Base-by-base conservation (phyloP, 2,797 vertebrate species). In the Lepilemur ruficaudatus region DNA sequence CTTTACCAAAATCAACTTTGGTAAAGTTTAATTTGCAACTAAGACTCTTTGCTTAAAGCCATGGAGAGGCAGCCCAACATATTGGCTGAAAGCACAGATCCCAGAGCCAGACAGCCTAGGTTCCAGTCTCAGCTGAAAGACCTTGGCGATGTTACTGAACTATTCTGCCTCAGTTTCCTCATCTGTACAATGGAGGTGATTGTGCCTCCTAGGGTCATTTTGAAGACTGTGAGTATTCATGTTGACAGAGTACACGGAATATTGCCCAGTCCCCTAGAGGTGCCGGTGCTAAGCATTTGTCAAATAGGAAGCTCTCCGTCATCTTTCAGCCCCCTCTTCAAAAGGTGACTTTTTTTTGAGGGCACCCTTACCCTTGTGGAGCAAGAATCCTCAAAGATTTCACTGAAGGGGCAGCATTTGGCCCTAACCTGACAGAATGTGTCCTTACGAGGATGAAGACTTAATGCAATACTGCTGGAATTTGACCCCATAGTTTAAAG, bases 151-250 rank as follows among this genome's bases (percentile, higher is more conserved):
- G 1, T 22, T 0, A 38, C 2, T 8, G 61, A 59, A 20, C 5
- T 32, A n/a, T 43, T 48, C 75, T 65, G 84, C 41, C 84, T 92
- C 92, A 4, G 57, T 50, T 85, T 95, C n/a, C 57, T 72, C 55
- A 48, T 32, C 79, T 78, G 25, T 81, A 63, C 76, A 75, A 67
- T 30, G 13, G 23, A 72, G n/a, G 59, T 11, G 14, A 50, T 0
- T 14, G 8, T 23, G n/a, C 4, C 11, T 61, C 50, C 30, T 0
- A 15, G 38, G 41, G 5, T 81, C 61, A 43, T 78, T 75, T 4
- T 52, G 76, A 82, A 63, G 48, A 32, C 32, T 3, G 11, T 32
- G 28, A 4, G 1, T 17, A n/a, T 20, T 84, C 50, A 10, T 50
- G n/a, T 7, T 22, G 70, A 79, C 0, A 7, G 7, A 38, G 15